Percentiles rank a stretch among this genome's conserved stretches.
Conservation (phyloP, 2,888 invertebrate genomes). For the Schizotus pectinicornis region DNA sequence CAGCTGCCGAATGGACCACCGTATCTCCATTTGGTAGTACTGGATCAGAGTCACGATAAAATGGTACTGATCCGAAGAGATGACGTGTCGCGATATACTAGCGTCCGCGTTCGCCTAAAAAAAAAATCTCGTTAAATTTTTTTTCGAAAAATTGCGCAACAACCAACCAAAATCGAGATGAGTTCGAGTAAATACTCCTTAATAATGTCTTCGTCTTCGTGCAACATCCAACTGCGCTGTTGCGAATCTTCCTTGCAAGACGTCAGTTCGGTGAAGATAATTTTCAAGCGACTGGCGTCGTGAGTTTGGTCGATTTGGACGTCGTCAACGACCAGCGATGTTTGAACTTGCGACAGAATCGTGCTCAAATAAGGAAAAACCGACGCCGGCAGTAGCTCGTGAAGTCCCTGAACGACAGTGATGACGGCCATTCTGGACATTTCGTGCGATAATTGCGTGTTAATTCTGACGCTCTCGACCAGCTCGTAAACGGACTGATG, state of each 20-base stretch:
- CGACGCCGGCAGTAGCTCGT: constrained; percentile 65
- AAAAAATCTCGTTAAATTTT: constrained; percentile 3
- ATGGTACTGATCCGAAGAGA: constrained; percentile 83
- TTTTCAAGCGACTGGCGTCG: constrained; percentile 82
- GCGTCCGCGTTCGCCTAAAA: constrained; percentile 90
- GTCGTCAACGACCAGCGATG: constrained; percentile 67
- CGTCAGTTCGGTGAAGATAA: constrained; percentile 82
- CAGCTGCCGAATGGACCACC: constrained; percentile 84
- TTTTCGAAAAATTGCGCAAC: not conserved
- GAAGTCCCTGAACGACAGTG: constrained; percentile 69
- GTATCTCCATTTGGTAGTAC: constrained; percentile 95
- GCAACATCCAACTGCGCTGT: constrained; percentile 93
- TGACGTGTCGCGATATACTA: constrained; percentile 82
- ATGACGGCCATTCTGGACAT: constrained; percentile 84
- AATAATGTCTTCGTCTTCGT: constrained; percentile 91
- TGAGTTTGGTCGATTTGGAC: constrained; percentile 79
- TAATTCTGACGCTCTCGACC: constrained; percentile 79
- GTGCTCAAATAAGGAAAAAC: constrained; percentile 66
- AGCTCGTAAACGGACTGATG: constrained; percentile 73
- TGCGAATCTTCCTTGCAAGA: constrained; percentile 94
- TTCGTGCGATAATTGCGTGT: constrained; percentile 85
- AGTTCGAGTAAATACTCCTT: constrained; percentile 83
- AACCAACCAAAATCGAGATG: constrained; percentile 76
- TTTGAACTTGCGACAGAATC: constrained; percentile 64
- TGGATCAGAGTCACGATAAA: constrained; percentile 85